Evolutionary conservation across 1,140 invertebrate species (phyloP).

Genomic region (Lepidotrigona ventralis): DNA sequence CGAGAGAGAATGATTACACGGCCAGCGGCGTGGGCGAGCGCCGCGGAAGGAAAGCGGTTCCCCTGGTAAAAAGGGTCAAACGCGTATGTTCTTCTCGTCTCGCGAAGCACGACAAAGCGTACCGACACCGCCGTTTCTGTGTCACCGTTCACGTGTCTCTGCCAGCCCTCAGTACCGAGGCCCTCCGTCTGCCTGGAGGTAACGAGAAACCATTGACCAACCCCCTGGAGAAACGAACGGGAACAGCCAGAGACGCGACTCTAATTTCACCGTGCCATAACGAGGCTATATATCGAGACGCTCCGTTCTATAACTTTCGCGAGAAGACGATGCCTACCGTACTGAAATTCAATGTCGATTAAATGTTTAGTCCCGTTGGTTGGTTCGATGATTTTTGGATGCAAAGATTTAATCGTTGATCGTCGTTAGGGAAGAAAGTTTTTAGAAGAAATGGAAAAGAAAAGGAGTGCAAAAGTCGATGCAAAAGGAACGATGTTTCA

Average conservation of each 20-base stretch:
- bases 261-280: neutral
- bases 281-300: neutral
- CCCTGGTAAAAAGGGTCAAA: constrained; percentile 39
- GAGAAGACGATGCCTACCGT: neutral
- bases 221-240: constrained; percentile 39
- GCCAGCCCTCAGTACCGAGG: neutral
- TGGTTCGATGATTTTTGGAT: neutral
- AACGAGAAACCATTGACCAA: constrained; percentile 61
- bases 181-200: constrained; percentile 48
- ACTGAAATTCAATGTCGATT: neutral
- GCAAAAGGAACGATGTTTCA: no score
- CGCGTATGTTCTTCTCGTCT: constrained; percentile 3
- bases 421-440: no score
- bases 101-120: constrained; percentile 42
- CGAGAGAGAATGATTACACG: constrained; percentile 41
- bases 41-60: constrained; percentile 2
- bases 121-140: constrained; percentile 2
- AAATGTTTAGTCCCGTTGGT: neutral
- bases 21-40: constrained; percentile 12
- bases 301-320: neutral
- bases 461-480: no score
- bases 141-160: neutral
- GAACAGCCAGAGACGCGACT: neutral
- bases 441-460: no score
- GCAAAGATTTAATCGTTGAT: no score